Evolutionary conservation across 92 coral and sea anemone genomes (phyloP).

Genomic region (Zoanthus sansibaricus): DNA sequence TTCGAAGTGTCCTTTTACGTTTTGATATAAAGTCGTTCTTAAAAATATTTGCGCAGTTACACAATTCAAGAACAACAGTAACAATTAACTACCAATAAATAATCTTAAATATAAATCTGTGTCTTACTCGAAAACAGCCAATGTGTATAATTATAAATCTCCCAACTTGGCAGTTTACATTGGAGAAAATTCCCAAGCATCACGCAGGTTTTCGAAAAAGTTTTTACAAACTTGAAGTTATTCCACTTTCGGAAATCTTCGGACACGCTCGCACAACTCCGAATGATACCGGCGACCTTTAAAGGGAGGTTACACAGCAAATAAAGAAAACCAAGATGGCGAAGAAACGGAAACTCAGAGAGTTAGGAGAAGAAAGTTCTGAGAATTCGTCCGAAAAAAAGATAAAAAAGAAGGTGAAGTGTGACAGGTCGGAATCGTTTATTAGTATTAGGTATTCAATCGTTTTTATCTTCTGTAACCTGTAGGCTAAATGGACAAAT

Average conservation of each 20-base stretch:
- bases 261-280: constrained; percentile 25
- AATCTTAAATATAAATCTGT: not conserved
- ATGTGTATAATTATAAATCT: not conserved
- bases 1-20: no score
- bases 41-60: no score
- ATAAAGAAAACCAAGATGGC: constrained; percentile 28
- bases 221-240: constrained; percentile 10
- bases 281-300: not conserved
- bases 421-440: no score
- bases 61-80: no score
- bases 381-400: not conserved
- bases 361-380: not conserved
- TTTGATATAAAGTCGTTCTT: no score
- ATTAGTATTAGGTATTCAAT: not conserved
- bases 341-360: constrained; percentile 27
- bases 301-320: constrained; percentile 22
- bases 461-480: not conserved
- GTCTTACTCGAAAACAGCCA: constrained; percentile 21
- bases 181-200: not conserved
- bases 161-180: not conserved
- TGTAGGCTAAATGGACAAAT: constrained; percentile 91
- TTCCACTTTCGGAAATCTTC: not conserved
- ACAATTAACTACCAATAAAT: no score
- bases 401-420: constrained; percentile 5
- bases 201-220: not conserved